Conservation (phyloP, 2,113 vertebrate species). For the Megaptera novaeangliae region DNA sequence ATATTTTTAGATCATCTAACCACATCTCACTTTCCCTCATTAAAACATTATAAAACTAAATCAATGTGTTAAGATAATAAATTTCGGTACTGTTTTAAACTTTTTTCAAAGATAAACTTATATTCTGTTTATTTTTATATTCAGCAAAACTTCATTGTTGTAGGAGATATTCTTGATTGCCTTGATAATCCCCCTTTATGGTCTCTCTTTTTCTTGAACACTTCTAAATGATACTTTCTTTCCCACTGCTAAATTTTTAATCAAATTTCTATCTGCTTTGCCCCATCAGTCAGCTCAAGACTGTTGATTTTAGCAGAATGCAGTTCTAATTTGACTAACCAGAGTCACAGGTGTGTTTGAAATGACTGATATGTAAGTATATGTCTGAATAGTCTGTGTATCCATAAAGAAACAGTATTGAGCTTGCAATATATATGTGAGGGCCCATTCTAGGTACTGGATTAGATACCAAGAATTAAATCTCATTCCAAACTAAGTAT, state of each 20-base stretch:
- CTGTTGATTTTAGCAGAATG: background rate
- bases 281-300: background rate
- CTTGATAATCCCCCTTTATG: background rate
- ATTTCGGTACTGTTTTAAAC: background rate
- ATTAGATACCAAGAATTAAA: background rate
- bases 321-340: background rate
- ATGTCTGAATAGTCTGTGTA: background rate
- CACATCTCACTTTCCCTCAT: background rate
- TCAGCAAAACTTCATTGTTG: background rate
- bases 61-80: background rate
- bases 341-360: background rate
- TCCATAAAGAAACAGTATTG: background rate
- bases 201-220: background rate
- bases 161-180: background rate
- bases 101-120: background rate
- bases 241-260: background rate
- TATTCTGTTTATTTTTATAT: background rate
- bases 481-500: background rate
- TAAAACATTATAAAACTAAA: conserved; percentile 11
- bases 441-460: background rate
- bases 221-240: background rate
- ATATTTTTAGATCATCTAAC: conserved; percentile 18
- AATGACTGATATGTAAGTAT: background rate
- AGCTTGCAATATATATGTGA: background rate
- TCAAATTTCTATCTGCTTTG: background rate